Base-by-base conservation (phyloP, 2,113 vertebrate species). In the Rhipidura dahli region DNA sequence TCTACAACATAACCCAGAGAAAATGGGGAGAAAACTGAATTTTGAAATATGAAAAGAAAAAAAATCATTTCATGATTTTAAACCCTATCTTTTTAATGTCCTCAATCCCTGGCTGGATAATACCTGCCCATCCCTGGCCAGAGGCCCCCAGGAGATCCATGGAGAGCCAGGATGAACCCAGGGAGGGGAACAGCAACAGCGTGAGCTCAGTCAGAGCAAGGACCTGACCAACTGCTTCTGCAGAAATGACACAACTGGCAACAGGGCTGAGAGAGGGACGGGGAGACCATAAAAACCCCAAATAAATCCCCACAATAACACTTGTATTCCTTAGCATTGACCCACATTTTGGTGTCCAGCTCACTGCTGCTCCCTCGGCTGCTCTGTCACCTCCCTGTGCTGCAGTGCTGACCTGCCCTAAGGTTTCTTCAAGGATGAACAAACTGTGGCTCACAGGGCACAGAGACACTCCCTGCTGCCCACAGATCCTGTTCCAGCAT, bases 11-110 rank as follows among this genome's bases (percentile, higher is more conserved):
- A 42, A 42, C 64, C 56, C 56, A 24, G 42, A 61, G 66, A n/a
- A 51, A 86, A 54, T 0, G 11, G 65, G 87, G 54, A 40, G 33
- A 47, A 39, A 90, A 77, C 35, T 10, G 28, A 64, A n/a, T 19
- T 6, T 26, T 44, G 39, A 69, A 80, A 83, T 12, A 51, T 0
- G 39, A 30, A 64, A 66, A 73, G 31, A 83, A 83, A 79, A 50
- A 72, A 50, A 86, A 87, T 82, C 8, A 93, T 94, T 65, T 94
- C 2, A 83, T 90, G 37, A 85, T 90, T 93, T 76, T 3, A 70
- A 84, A 47, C 20, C 9, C 53, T 23, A 6, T 33, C 3, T 57
- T 90, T 89, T 76, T 69, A 53, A 57, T 2, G 40, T 79, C 83
- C 82, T 63, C 40, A 49, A 20, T 44, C 59, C 51, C 71, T 40